phyloP scores from a whole-genome alignment of 2,113 vertebrate species.

The Mesitornis unicolor region DNA sequence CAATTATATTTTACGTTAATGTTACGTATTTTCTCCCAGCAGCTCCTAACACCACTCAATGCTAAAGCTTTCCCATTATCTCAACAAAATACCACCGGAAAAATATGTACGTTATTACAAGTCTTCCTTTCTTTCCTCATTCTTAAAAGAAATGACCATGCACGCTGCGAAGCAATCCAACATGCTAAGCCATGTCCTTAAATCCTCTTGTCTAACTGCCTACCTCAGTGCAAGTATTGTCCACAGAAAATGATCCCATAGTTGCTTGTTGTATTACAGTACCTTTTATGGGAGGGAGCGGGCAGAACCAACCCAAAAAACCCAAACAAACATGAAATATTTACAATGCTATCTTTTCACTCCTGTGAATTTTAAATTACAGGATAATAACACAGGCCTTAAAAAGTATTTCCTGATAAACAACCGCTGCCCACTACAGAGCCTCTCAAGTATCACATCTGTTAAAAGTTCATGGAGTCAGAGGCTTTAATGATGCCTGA shows the following conservation, averaged over 20 bases:
- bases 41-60: not conserved
- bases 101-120: not conserved
- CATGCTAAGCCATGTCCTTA: not conserved
- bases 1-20: not conserved
- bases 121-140: not conserved
- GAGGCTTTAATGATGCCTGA: not conserved
- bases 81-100: not conserved
- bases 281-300: too few relatives aligned
- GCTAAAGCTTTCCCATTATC: not conserved
- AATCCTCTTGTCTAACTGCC: not conserved
- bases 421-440: not conserved
- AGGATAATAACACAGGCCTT: conserved; percentile 58
- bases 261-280: not conserved
- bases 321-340: conserved; percentile 64
- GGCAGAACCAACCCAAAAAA: not conserved
- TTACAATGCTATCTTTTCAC: conserved; percentile 59
- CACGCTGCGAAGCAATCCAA: not conserved
- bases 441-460: conserved; percentile 46
- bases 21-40: not conserved
- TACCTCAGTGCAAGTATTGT: not conserved
- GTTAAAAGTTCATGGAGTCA: conserved; percentile 45
- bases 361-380: conserved; percentile 73
- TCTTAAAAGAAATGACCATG: not conserved
- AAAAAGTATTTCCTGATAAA: conserved; percentile 52
- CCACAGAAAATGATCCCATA: not conserved